Evolutionary conservation across 2,888 invertebrate genomes (phyloP), one percentile per base, ranked within the genome.

Genomic region (Cenopis cana): DNA sequence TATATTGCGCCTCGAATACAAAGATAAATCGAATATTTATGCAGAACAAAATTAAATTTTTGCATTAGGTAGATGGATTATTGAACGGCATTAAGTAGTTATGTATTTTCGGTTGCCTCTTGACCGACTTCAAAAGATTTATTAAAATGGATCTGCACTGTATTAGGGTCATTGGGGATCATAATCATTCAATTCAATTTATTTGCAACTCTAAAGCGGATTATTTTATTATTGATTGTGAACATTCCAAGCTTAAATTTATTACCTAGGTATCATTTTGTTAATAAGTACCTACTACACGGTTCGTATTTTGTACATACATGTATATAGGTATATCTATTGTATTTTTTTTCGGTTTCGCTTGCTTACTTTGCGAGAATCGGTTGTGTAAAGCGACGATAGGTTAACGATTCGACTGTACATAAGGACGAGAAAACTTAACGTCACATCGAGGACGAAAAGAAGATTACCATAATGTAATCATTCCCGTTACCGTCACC

Each of bases 71-170:
- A 41, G 14, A 41, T 14, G n/a, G 57, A 41, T 65, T 41, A 57
- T 70, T 65, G 65, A 61, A 62, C 52, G 29, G 36, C 62, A 36
- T 66, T 14, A 60, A 36, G 56, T 70, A 56, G 24, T 66, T 14
- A 60, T 36, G 56, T 70, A 56, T 66, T 57, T 73, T 62, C 17
- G 24, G n/a, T 41, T 14, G 66, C 70, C 73, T 62, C 73, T 70
- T 70, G 70, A 70, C 66, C 73, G 69, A 69, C 56, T 69, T 65
- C 66, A 50, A 67, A 52, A 66, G 69, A 66, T 66, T 69, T 60
- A 69, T 61, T 62, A 17, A 56, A 69, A 73, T 69, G 65, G 54
- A 59, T 20, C n/a, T 17, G 56, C 38, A 57, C 52, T 57, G 64
- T 57, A 20, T 72, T 61, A 33, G 29, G n/a, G 36, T 24, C 24